A percentile compares a stretch with the other conserved stretches of the same genome.
Conservation (phyloP, 2,888 invertebrate species). For the Drosophila atripex region DNA sequence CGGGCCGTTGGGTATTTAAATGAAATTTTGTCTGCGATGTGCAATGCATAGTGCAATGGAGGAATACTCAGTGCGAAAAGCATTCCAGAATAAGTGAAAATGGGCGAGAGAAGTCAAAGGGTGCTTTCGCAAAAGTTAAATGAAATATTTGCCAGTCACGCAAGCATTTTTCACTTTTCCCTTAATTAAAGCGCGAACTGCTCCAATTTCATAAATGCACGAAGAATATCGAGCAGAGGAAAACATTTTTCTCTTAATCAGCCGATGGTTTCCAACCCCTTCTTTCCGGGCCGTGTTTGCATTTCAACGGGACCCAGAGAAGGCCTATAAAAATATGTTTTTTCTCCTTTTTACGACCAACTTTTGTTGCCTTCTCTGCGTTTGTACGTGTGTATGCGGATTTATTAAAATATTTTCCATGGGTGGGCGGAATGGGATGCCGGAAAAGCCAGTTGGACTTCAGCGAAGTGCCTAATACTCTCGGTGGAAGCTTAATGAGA, state of each 20-base stretch:
- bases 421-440: constrained; percentile 5
- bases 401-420: constrained; percentile 63
- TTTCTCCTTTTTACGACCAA: constrained; percentile 48
- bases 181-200: constrained; percentile 55
- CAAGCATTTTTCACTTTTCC: constrained; percentile 24
- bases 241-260: constrained; percentile 49
- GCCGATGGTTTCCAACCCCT: constrained; percentile 11
- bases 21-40: constrained; percentile 59
- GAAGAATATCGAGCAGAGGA: constrained; percentile 17
- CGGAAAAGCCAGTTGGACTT: constrained; percentile 7
- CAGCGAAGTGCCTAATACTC: constrained; percentile 41
- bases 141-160: constrained; percentile 59
- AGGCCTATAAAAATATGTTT: constrained; percentile 47
- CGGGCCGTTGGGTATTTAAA: constrained; percentile 64
- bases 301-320: constrained; percentile 16
- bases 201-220: constrained; percentile 41
- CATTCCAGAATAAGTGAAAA: constrained; percentile 18
- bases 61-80: constrained; percentile 30
- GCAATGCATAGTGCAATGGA: constrained; percentile 42
- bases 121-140: constrained; percentile 48
- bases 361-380: constrained; percentile 20
- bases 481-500: constrained; percentile 10
- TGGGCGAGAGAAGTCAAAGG: not conserved
- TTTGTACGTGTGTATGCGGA: constrained; percentile 30
- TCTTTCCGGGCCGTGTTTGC: constrained; percentile 27